phyloP scores from a whole-genome alignment of 1,140 invertebrate genomes.

The Heliconius congener region DNA sequence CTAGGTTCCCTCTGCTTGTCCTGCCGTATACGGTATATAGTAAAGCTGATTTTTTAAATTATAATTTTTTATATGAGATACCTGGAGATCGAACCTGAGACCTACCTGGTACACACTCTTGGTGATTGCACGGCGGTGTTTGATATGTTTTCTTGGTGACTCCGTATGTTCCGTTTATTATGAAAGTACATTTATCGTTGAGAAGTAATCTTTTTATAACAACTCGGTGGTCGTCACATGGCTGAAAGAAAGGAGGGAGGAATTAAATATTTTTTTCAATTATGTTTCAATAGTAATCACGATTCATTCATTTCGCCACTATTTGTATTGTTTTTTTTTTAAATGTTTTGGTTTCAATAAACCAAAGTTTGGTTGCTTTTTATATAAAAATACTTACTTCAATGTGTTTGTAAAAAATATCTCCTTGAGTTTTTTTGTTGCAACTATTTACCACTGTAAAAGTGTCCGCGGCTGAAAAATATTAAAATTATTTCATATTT shows the following conservation, averaged over 20 bases:
- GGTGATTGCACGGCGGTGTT: conserved; percentile 45
- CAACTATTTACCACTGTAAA: conserved; percentile 50
- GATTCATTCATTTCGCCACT: too few relatives aligned
- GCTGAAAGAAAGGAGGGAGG: conserved; percentile 40
- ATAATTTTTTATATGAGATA: too few relatives aligned
- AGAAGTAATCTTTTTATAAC: conserved; percentile 36
- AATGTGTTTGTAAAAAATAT: conserved; percentile 31
- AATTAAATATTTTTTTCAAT: too few relatives aligned
- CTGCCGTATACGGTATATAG: too few relatives aligned
- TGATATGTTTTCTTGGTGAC: conserved; percentile 41
- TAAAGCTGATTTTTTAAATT: too few relatives aligned
- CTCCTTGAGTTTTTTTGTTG: conserved; percentile 34
- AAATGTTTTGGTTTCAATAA: too few relatives aligned
- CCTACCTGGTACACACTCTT: conserved; percentile 43
- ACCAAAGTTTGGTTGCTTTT: background rate
- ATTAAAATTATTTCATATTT: too few relatives aligned
- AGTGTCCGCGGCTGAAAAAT: conserved; percentile 49
- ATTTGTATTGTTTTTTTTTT: too few relatives aligned
- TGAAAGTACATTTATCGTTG: conserved; percentile 45
- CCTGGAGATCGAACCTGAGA: background rate
- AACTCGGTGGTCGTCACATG: conserved; percentile 32
- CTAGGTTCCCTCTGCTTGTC: too few relatives aligned
- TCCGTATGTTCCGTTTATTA: conserved; percentile 49
- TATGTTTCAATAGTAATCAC: too few relatives aligned
- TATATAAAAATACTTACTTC: conserved; percentile 25